Conservation (phyloP, 1,140 invertebrate species). For the Cyclina sinensis region DNA sequence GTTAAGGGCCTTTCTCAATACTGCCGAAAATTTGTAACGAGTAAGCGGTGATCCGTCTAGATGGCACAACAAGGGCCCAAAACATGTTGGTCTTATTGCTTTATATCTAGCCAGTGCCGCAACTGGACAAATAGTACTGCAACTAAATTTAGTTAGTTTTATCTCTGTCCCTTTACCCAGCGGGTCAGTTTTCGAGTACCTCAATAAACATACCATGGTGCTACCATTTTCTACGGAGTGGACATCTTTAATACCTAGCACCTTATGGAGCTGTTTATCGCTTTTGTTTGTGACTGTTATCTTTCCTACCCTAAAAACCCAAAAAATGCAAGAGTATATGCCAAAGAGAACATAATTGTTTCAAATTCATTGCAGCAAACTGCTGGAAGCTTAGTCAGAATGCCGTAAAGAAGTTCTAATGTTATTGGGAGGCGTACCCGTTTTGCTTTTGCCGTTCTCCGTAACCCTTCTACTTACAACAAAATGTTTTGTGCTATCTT, state of each 20-base stretch:
- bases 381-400: constrained; percentile 15
- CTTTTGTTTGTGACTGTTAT: constrained; percentile 14
- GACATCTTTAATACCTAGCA: background rate
- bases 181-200: constrained; percentile 6
- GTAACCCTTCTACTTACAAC: background rate
- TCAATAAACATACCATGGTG: constrained; percentile 24
- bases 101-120: constrained; percentile 2
- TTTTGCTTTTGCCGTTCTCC: constrained; percentile 24
- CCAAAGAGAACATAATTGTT: too few relatives aligned
- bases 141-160: background rate
- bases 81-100: constrained; percentile 5
- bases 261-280: constrained; percentile 2
- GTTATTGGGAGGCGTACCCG: constrained; percentile 7
- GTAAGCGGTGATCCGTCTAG: background rate
- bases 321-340: too few relatives aligned
- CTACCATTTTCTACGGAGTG: background rate
- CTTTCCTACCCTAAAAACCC: constrained; percentile 11
- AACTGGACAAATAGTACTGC: constrained; percentile 27
- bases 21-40: constrained; percentile 10
- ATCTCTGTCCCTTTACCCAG: constrained; percentile 9
- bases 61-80: background rate
- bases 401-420: too few relatives aligned
- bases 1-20: constrained; percentile 1
- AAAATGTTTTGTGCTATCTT: constrained; percentile 32
- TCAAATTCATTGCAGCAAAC: constrained; percentile 12